These are phyloP conservation scores for Eilema caniola DNA, from an alignment of 2,888 invertebrate genomes.

Conservation along the genomic window DNA sequence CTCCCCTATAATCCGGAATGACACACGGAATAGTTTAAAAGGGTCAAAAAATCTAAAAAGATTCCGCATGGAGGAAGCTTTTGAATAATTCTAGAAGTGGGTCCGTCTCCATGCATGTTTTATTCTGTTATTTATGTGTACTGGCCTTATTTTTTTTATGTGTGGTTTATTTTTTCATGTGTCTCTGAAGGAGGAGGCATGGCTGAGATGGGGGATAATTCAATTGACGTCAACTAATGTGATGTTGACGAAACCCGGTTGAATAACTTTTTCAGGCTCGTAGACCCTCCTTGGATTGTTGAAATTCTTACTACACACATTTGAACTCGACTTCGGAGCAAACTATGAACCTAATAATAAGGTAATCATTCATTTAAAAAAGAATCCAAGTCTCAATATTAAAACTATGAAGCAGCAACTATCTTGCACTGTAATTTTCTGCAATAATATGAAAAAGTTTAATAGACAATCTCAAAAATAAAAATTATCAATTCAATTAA, in stretches of 20 bases:
- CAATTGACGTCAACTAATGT: too few species aligned
- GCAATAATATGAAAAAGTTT: too few species aligned
- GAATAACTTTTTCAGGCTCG: not conserved
- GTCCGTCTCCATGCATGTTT: slow-evolving; percentile 72
- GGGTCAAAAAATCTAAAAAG: slow-evolving; percentile 37
- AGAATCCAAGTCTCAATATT: too few species aligned
- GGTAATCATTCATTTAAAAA: too few species aligned
- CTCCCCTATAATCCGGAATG: slow-evolving; percentile 35
- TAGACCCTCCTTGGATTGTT: too few species aligned
- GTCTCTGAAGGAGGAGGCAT: slow-evolving; percentile 38
- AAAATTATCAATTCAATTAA: too few species aligned
- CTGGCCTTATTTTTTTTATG: slow-evolving; percentile 63
- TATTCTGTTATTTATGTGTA: slow-evolving; percentile 70
- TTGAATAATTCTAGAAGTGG: slow-evolving; percentile 69
- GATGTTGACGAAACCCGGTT: not conserved
- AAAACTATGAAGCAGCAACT: too few species aligned
- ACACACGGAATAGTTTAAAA: slow-evolving; percentile 46
- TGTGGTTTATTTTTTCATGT: not conserved
- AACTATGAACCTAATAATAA: too few species aligned
- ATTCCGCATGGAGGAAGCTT: slow-evolving; percentile 29
- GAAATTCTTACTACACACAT: not conserved
- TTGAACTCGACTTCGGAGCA: too few species aligned
- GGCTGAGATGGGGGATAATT: slow-evolving; percentile 64
- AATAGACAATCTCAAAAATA: not conserved
- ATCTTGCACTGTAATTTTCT: not conserved